These are phyloP conservation scores for Diogma glabrata DNA, from an alignment of 2,888 invertebrate species.

Conservation along the genomic window DNA sequence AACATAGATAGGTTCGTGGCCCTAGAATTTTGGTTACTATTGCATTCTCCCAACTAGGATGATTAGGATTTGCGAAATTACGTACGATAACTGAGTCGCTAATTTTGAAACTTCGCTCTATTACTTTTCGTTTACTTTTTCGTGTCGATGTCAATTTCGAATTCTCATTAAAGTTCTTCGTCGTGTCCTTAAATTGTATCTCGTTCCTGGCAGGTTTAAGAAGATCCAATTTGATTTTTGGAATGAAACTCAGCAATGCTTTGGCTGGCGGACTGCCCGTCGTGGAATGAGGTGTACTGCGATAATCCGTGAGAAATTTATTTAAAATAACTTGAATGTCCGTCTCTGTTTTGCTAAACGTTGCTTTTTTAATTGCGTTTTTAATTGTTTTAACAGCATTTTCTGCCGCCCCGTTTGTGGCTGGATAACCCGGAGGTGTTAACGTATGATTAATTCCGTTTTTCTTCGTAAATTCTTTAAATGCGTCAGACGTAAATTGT, in stretches of 20 bases:
- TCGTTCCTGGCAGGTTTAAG: background rate
- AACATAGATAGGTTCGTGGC: background rate
- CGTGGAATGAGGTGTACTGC: background rate
- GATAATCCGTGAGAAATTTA: background rate
- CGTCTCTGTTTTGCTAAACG: too few species aligned
- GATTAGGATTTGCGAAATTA: background rate
- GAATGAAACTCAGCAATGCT: background rate
- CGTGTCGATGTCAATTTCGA: background rate
- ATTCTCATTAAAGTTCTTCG: background rate
- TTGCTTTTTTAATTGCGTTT: too few species aligned
- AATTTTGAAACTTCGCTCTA: background rate
- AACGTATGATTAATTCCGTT: too few species aligned
- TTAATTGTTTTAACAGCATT: too few species aligned
- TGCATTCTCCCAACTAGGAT: background rate
- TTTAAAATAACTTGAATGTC: background rate
- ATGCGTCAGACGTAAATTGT: too few species aligned
- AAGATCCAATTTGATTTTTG: background rate
- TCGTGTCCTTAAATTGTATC: background rate
- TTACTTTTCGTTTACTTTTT: background rate
- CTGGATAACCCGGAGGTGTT: too few species aligned
- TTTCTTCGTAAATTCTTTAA: too few species aligned
- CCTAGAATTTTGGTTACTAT: background rate
- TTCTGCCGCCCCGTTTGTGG: too few species aligned
- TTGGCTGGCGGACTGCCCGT: background rate
- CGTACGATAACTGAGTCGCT: background rate